Percentiles rank a stretch among this genome's conserved stretches.
phyloP scores from a whole-genome alignment of 2,888 invertebrate species.

The Tenthredo distinguenda region DNA sequence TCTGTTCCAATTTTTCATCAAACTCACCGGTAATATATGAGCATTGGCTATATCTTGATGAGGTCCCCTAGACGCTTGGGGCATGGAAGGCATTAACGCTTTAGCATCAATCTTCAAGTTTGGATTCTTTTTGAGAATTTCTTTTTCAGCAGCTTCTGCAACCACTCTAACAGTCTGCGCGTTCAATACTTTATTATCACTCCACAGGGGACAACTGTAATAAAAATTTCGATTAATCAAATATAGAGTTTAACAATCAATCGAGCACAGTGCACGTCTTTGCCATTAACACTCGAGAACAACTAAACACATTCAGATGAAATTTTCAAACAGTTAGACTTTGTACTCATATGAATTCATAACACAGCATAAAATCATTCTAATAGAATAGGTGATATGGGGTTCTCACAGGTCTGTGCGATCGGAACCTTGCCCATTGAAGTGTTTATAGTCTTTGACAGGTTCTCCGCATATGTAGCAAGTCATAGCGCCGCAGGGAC shows the following conservation, averaged over 20 bases:
- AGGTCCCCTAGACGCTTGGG: constrained; percentile 62
- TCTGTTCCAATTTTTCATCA: neutral
- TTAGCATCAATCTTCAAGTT: constrained; percentile 74
- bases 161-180: constrained; percentile 75
- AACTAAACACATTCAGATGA: neutral
- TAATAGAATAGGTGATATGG: constrained; percentile 6
- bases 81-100: constrained; percentile 63
- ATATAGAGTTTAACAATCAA: neutral
- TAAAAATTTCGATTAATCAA: neutral
- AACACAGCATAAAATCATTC: constrained; percentile 50
- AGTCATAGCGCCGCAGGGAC: constrained; percentile 80
- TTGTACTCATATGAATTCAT: neutral
- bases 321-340: neutral
- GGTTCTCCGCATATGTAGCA: constrained; percentile 81
- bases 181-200: constrained; percentile 75
- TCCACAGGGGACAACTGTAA: constrained; percentile 77
- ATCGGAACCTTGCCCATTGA: constrained; percentile 77
- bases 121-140: constrained; percentile 72
- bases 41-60: constrained; percentile 60
- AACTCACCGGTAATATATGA: constrained; percentile 62
- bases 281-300: neutral
- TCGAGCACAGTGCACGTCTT: neutral
- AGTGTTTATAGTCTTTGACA: constrained; percentile 80
- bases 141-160: constrained; percentile 73
- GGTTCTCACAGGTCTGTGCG: constrained; percentile 69